These are phyloP conservation scores for Monarcha castaneiventris DNA, from an alignment of 2,113 vertebrate species.

Conservation along the genomic window DNA sequence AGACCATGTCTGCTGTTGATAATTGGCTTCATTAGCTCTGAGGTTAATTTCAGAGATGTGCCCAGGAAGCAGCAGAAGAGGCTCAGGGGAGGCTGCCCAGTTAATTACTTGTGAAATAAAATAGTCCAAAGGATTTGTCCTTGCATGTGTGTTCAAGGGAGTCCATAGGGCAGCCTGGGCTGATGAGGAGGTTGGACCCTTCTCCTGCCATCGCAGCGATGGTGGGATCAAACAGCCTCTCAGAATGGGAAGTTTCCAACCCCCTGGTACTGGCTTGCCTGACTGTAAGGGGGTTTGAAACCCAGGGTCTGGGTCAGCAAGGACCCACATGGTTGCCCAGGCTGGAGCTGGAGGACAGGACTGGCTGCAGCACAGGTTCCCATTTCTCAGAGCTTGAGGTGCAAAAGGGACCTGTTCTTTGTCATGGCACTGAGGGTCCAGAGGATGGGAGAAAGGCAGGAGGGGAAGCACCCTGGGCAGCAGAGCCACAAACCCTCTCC, in stretches of 20 bases:
- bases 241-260: not conserved
- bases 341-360: not conserved
- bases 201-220: not conserved
- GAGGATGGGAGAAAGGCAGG: not conserved
- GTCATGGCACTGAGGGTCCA: not conserved
- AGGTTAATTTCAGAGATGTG: slow-evolving; percentile 58
- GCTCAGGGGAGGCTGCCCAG: not conserved
- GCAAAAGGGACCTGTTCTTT: not conserved
- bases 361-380: not conserved
- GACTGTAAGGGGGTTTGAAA: not conserved
- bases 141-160: rapidly evolving
- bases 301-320: not conserved
- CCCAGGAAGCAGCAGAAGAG: slow-evolving; percentile 7
- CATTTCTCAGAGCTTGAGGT: not conserved
- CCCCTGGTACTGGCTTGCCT: not conserved
- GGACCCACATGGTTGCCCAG: not conserved
- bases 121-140: not conserved
- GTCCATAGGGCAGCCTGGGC: not conserved
- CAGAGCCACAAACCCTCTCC: not conserved
- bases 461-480: not conserved
- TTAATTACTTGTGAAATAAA: slow-evolving; percentile 69
- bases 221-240: not conserved
- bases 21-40: slow-evolving; percentile 70
- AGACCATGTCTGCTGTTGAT: slow-evolving; percentile 36
- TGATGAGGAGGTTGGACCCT: rapidly evolving